Conservation (phyloP, 2,797 vertebrate species). For the Cygnus olor region DNA sequence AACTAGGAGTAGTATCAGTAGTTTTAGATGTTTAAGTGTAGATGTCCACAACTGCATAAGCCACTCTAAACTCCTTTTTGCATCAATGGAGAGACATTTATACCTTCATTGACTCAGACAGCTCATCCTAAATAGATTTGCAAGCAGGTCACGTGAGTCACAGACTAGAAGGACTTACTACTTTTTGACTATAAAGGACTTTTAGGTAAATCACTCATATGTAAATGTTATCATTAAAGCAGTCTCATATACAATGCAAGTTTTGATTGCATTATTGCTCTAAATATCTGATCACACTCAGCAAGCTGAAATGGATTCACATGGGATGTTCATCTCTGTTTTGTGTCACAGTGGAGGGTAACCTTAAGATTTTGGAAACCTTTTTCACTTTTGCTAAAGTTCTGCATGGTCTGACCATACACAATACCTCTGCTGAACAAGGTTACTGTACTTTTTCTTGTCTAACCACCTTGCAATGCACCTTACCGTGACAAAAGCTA, state of each 20-base stretch:
- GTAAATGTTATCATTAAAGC: neutral
- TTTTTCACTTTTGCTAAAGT: neutral
- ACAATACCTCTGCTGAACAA: neutral
- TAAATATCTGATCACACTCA: no score
- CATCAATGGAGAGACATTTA: neutral
- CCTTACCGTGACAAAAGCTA: neutral
- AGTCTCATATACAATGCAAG: neutral
- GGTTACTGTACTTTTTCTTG: neutral
- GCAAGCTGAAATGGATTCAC: neutral
- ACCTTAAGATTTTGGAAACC: neutral
- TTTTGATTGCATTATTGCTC: neutral
- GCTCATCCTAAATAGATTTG: neutral
- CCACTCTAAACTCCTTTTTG: neutral
- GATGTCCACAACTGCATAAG: neutral
- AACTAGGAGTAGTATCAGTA: neutral
- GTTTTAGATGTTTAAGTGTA: no score
- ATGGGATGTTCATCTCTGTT: neutral
- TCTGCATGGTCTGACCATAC: neutral
- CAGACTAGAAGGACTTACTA: neutral
- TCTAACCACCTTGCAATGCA: neutral
- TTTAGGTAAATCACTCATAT: neutral
- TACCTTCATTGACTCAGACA: neutral
- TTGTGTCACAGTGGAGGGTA: neutral
- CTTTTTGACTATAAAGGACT: neutral
- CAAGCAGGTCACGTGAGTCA: neutral